A percentile compares a stretch with the other conserved stretches of the same genome.
Conservation (phyloP, 2,113 vertebrate species). For the Myotis yumanensis region DNA sequence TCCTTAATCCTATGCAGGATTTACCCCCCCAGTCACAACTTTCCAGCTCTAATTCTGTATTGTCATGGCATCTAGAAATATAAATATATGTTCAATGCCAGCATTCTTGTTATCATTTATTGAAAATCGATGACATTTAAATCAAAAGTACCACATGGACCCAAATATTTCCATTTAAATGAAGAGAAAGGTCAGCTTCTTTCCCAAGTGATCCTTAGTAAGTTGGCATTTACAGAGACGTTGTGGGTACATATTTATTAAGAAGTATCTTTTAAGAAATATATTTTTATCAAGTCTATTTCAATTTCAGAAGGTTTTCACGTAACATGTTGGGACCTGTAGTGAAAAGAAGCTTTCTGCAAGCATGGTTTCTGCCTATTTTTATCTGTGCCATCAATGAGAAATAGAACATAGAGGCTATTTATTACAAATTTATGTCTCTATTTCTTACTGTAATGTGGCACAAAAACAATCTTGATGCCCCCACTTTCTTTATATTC, state of each 20-base stretch:
- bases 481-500: background rate
- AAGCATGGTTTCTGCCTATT: background rate
- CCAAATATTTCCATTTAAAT: slow-evolving; percentile 44
- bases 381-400: background rate
- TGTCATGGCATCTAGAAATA: slow-evolving; percentile 1
- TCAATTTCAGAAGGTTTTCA: slow-evolving; percentile 41
- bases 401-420: background rate
- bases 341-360: background rate
- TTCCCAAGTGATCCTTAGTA: background rate
- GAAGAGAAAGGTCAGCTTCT: slow-evolving; percentile 42
- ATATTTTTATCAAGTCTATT: slow-evolving; percentile 8
- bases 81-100: background rate
- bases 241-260: background rate
- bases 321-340: background rate
- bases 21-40: background rate
- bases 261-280: slow-evolving; percentile 12
- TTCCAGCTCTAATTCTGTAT: background rate
- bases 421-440: background rate
- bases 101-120: slow-evolving; percentile 30
- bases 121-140: slow-evolving; percentile 54
- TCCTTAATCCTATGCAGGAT: background rate
- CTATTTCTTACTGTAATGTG: background rate
- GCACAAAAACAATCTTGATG: background rate
- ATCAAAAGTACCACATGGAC: slow-evolving; percentile 22
- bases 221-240: slow-evolving; percentile 29